Evolutionary conservation across 2,888 invertebrate species (phyloP).

Genomic region (Panopea generosa): DNA sequence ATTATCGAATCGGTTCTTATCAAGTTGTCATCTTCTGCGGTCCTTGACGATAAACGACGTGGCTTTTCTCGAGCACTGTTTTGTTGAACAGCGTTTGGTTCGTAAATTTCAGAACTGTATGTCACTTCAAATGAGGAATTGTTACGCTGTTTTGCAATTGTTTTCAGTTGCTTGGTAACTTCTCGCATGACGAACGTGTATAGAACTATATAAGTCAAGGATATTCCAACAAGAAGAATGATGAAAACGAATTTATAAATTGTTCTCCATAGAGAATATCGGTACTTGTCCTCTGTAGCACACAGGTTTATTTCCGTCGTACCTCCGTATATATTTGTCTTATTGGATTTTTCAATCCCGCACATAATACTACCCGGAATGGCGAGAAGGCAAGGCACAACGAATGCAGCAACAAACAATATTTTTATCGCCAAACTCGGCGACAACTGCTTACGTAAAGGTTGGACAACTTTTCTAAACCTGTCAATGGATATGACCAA

Average conservation of each 20-base stretch:
- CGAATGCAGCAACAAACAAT: conserved; percentile 47
- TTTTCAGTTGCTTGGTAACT: conserved; percentile 50
- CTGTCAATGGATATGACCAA: conserved; percentile 55
- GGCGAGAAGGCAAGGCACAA: conserved; percentile 43
- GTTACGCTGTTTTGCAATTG: conserved; percentile 30
- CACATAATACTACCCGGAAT: conserved; percentile 58
- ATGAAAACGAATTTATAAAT: conserved; percentile 55
- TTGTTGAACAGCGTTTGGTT: conserved; percentile 37
- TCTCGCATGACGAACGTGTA: conserved; percentile 54
- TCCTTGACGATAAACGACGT: conserved; percentile 55
- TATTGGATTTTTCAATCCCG: conserved; percentile 48
- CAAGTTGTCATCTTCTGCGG: conserved; percentile 39
- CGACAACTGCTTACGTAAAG: conserved; percentile 46
- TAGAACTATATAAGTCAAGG: conserved; percentile 51
- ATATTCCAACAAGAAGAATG: conserved; percentile 49
- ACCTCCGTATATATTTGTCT: conserved; percentile 42
- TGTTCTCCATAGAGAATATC: conserved; percentile 30
- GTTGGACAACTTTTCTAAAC: conserved; percentile 55
- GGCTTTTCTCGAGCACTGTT: conserved; percentile 34
- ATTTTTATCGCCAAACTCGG: conserved; percentile 46
- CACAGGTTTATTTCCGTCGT: conserved; percentile 43
- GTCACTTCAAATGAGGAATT: conserved; percentile 45
- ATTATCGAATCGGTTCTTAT: conserved; percentile 18
- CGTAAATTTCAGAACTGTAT: conserved; percentile 51
- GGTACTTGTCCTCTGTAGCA: conserved; percentile 43